These are phyloP conservation scores for Axea sp. DNA, from an alignment of 2,888 invertebrate genomes.

Conservation along the genomic window DNA sequence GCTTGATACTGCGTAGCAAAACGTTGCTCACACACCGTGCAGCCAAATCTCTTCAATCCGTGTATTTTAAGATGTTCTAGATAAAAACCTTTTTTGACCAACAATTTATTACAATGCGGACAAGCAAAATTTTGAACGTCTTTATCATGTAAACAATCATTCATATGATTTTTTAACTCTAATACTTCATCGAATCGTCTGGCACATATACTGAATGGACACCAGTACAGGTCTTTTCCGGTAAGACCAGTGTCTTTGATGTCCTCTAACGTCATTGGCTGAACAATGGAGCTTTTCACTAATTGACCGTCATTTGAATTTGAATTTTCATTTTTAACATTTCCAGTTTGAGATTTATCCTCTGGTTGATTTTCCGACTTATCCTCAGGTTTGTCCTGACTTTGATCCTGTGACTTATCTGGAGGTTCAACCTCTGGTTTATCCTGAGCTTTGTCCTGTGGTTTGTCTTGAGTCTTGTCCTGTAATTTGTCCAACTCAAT, in stretches of 20 bases:
- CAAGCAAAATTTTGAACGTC: constrained; percentile 65
- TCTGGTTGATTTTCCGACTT: too few species aligned
- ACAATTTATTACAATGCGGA: constrained; percentile 80
- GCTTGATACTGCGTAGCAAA: constrained; percentile 73
- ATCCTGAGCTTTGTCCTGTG: background rate
- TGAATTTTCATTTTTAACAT: constrained; percentile 11
- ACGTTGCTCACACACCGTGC: constrained; percentile 81
- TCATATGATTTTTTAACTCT: constrained; percentile 79
- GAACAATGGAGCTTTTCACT: constrained; percentile 18
- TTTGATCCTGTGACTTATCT: background rate
- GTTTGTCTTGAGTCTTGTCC: background rate
- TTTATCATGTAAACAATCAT: constrained; percentile 72
- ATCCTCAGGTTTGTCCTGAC: too few species aligned
- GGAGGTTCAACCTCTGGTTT: too few species aligned
- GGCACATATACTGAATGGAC: constrained; percentile 80
- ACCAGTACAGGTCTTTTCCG: constrained; percentile 81
- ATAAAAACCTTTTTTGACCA: constrained; percentile 79
- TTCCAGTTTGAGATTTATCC: background rate
- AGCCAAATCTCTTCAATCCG: constrained; percentile 82
- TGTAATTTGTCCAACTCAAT: background rate
- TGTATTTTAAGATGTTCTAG: constrained; percentile 83
- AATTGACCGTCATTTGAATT: constrained; percentile 45
- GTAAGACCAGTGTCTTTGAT: constrained; percentile 75
- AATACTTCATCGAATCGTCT: constrained; percentile 73
- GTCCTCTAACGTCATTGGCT: constrained; percentile 72